phyloP scores from a whole-genome alignment of 1,140 invertebrate species.

The Diachasma alloeum region DNA sequence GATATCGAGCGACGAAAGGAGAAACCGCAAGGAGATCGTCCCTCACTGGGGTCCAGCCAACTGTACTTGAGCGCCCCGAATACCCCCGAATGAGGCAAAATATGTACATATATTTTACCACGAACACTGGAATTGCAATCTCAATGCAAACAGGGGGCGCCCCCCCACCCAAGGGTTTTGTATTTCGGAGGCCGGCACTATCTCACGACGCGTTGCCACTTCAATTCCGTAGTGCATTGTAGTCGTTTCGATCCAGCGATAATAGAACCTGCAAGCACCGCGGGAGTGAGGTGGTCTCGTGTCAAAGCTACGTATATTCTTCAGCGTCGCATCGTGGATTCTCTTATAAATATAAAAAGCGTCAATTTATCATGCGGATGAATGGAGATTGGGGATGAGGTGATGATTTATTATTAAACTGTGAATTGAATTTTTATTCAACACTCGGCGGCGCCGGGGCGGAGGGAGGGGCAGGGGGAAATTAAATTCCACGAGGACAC shows the following conservation, averaged over 20 bases:
- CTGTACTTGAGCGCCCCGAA: slow-evolving; percentile 19
- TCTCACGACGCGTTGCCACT: slow-evolving; percentile 63
- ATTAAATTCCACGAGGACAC: neutral
- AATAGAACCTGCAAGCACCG: slow-evolving; percentile 81
- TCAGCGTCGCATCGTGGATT: neutral
- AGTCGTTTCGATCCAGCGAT: slow-evolving; percentile 73
- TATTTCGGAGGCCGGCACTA: neutral
- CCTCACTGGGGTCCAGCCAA: slow-evolving; percentile 8
- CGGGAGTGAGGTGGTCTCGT: slow-evolving; percentile 81
- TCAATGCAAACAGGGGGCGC: neutral
- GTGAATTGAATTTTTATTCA: too few relatives aligned
- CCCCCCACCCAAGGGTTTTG: neutral
- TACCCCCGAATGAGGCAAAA: neutral
- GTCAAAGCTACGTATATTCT: slow-evolving; percentile 52
- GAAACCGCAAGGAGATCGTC: slow-evolving; percentile 9
- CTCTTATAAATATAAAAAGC: neutral
- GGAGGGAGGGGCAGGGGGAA: neutral
- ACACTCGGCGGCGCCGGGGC: too few relatives aligned
- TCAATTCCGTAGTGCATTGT: slow-evolving; percentile 96
- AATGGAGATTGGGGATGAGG: too few relatives aligned
- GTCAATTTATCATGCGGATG: neutral
- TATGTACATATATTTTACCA: neutral
- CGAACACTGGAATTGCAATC: neutral
- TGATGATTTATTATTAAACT: too few relatives aligned
- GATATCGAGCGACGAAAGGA: slow-evolving; percentile 28